Percentiles rank a stretch among this genome's conserved stretches.
Evolutionary conservation across 1,140 invertebrate species (phyloP).

Genomic region (Drosophila seguyi): DNA sequence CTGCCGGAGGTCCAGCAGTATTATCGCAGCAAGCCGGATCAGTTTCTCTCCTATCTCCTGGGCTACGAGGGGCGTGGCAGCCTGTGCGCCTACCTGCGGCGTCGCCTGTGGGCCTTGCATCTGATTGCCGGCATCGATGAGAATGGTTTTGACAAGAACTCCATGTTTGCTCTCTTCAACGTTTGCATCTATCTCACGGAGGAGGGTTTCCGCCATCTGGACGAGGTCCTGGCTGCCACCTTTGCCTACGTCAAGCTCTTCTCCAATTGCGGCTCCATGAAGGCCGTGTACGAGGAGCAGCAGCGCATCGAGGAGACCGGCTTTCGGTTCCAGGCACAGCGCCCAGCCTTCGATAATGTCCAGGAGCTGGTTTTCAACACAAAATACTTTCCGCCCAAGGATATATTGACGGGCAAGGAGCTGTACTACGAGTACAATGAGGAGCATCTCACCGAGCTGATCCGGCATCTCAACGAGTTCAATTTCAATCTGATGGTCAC

Average conservation of each 20-base stretch:
- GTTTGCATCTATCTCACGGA: constrained; percentile 92
- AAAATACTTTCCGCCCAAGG: constrained; percentile 91
- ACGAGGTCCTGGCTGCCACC: constrained; percentile 89
- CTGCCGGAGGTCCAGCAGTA: constrained; percentile 89
- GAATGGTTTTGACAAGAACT: constrained; percentile 91
- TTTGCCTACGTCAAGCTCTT: constrained; percentile 92
- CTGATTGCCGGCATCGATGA: constrained; percentile 91
- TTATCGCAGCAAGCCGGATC: constrained; percentile 91
- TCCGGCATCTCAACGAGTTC: constrained; percentile 89
- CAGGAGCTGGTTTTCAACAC: constrained; percentile 91
- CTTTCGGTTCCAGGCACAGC: constrained; percentile 90
- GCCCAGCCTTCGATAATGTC: constrained; percentile 91
- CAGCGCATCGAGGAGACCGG: constrained; percentile 90
- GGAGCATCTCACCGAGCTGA: constrained; percentile 87
- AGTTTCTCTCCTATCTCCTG: constrained; percentile 93
- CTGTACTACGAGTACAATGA: constrained; percentile 93
- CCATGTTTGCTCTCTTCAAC: constrained; percentile 90
- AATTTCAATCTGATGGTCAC: constrained; percentile 91
- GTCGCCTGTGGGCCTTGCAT: constrained; percentile 94
- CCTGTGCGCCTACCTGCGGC: constrained; percentile 92
- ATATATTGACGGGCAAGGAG: constrained; percentile 91
- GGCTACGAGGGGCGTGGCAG: constrained; percentile 96
- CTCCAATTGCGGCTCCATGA: constrained; percentile 86
- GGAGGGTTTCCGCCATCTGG: constrained; percentile 90
- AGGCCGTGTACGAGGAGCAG: constrained; percentile 79